Conservation (phyloP, 1,140 invertebrate species). For the Camponotus vicinus region DNA sequence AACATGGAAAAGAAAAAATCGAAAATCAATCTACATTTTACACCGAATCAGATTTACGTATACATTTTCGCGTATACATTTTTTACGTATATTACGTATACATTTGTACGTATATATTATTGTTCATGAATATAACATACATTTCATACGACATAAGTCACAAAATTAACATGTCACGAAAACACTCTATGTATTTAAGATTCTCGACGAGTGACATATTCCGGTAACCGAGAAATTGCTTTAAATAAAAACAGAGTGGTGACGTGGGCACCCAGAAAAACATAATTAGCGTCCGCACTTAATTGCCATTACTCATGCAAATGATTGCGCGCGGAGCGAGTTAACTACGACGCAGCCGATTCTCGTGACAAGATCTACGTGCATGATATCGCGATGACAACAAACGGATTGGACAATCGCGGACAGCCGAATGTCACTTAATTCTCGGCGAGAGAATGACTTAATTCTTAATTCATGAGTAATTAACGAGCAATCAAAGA, state of each 20-base stretch:
- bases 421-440: constrained; percentile 47
- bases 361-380: constrained; percentile 76
- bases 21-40: constrained; percentile 24
- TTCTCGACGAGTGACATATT: background rate
- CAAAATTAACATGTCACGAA: background rate
- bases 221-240: background rate
- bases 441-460: background rate
- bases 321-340: constrained; percentile 48
- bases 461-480: background rate
- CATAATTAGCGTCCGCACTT: constrained; percentile 60
- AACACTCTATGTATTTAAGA: background rate
- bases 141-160: background rate
- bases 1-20: background rate
- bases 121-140: background rate
- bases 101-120: background rate
- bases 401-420: constrained; percentile 70
- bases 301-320: constrained; percentile 68
- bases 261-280: constrained; percentile 22
- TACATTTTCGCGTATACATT: background rate
- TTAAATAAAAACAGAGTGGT: background rate
- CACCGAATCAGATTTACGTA: background rate
- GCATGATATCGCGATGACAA: constrained; percentile 58
- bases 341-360: constrained; percentile 54
- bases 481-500: constrained; percentile 2
- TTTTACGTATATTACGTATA: background rate